Evolutionary conservation across 2,888 invertebrate genomes (phyloP).

Genomic region (Corbicula japonica): DNA sequence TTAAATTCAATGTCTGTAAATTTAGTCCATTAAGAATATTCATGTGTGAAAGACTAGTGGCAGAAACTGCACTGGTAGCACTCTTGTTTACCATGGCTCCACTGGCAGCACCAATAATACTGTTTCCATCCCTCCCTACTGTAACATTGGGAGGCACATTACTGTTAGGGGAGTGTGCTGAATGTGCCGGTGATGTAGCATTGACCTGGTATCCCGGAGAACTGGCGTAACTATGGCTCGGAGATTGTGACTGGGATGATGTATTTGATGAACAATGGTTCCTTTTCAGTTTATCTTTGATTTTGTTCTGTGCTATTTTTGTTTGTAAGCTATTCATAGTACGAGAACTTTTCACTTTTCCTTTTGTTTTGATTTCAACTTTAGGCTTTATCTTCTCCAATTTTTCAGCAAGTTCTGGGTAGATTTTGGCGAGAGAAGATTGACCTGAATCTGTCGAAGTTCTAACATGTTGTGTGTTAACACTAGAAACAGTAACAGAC

Average conservation of each 20-base stretch:
- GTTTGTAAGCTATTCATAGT: conserved; percentile 86
- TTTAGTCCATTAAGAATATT: conserved; percentile 55
- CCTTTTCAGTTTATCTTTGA: conserved; percentile 85
- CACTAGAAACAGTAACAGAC: conserved; percentile 51
- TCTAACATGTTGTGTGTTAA: conserved; percentile 32
- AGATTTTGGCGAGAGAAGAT: conserved; percentile 83
- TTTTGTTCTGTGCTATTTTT: conserved; percentile 86
- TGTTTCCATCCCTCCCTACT: conserved; percentile 24
- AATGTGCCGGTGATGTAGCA: conserved; percentile 58
- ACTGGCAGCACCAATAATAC: not conserved
- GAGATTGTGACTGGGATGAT: conserved; percentile 73
- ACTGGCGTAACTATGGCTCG: conserved; percentile 65
- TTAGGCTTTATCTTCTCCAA: conserved; percentile 81
- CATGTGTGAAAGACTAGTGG: conserved; percentile 52
- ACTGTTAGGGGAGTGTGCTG: conserved; percentile 24
- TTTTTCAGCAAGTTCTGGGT: conserved; percentile 85
- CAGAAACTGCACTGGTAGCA: conserved; percentile 10
- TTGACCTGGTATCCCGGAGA: conserved; percentile 63
- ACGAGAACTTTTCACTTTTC: conserved; percentile 82
- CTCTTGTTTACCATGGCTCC: not conserved
- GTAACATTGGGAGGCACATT: conserved; percentile 29
- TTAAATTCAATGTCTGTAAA: conserved; percentile 58
- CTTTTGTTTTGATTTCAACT: conserved; percentile 75
- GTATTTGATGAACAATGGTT: conserved; percentile 68
- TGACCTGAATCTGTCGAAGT: conserved; percentile 59